Conservation (phyloP, 2,113 vertebrate species). For the Gavialis gangeticus region DNA sequence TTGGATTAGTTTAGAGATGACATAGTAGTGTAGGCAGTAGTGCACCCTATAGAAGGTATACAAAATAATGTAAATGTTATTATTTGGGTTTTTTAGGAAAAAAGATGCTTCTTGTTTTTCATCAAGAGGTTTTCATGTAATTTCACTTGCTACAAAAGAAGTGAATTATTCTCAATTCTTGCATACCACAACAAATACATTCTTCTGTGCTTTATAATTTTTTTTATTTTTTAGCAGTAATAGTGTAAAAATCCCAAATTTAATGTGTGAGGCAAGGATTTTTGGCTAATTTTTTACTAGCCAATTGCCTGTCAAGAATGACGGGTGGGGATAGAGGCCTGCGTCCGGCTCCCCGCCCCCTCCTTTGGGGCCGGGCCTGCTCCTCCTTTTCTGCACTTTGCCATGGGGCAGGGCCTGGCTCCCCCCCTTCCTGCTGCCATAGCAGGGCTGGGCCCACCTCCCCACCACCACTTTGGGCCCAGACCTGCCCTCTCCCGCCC, state of each 20-base stretch:
- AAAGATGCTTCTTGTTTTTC: constrained; percentile 9
- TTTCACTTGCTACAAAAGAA: background rate
- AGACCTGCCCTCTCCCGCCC: too few species aligned
- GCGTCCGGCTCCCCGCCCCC: too few species aligned
- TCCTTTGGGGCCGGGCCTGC: constrained; percentile 6
- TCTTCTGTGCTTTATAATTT: background rate
- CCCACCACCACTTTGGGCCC: too few species aligned
- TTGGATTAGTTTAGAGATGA: constrained; percentile 34
- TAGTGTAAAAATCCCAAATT: background rate
- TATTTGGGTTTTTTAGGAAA: constrained; percentile 36
- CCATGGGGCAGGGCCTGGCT: too few species aligned
- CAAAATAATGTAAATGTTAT: constrained; percentile 21
- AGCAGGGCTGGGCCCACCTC: too few species aligned
- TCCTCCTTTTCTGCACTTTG: background rate
- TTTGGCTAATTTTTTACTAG: too few species aligned
- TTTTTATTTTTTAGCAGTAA: background rate
- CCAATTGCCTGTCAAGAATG: too few species aligned
- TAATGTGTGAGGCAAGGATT: background rate
- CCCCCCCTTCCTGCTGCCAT: too few species aligned
- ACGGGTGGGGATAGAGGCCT: too few species aligned
- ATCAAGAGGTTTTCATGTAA: constrained; percentile 28
- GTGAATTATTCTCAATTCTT: background rate
- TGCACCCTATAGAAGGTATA: constrained; percentile 50
- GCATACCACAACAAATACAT: background rate
- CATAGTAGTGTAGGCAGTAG: constrained; percentile 23